Evolutionary conservation across 1,140 invertebrate genomes (phyloP), one percentile per base, ranked within the genome.

Genomic region (Monochamus saltuarius): DNA sequence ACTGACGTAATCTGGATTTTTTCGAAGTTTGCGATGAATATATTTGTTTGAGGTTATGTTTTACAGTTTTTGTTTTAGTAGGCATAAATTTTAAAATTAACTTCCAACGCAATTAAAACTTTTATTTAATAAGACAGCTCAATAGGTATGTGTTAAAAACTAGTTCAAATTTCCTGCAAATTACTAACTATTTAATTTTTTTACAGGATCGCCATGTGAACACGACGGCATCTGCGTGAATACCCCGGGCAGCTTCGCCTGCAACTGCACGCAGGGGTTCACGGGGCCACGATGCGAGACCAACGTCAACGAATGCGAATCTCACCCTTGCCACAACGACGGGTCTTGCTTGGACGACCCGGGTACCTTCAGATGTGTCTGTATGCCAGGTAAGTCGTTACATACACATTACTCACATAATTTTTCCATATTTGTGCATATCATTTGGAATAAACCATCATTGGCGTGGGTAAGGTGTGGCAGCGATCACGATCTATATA

Each of bases 301-400:
- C 39, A 93, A 94, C 78, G 89, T 95, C 62, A 96, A 97, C 77
- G 95, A 98, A 74, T 97, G 94, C 77, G 92, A 95, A 75, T 93
- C 91, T 3, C 93, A 94, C 78, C 94, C 94, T 0, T 97, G 94
- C 77, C 88, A 92, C 69, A 96, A 96, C 75, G 92, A 95, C 68
- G 94, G 94, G 47, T 95, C 93, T 43, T 97, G 94, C 71, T 80
- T 96, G 52, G 94, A 97, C 70, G 92, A 96, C 80, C 90, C 92
- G n/a, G 94, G 94, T 4, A 95, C 91, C 4, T 96, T 95, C 79
- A 81, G 93, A 65, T 97, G 94, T 72, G 92, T 96, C 70, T 98
- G 95, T 77, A 97, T 98, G 94, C 94, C 94, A 75, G 94, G 94
- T 96, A 84, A 86, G 85, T 75, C 22, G n/a, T n/a, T n/a, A n/a